phyloP scores from a whole-genome alignment of 2,888 invertebrate genomes.

The Drosophila anomelani region DNA sequence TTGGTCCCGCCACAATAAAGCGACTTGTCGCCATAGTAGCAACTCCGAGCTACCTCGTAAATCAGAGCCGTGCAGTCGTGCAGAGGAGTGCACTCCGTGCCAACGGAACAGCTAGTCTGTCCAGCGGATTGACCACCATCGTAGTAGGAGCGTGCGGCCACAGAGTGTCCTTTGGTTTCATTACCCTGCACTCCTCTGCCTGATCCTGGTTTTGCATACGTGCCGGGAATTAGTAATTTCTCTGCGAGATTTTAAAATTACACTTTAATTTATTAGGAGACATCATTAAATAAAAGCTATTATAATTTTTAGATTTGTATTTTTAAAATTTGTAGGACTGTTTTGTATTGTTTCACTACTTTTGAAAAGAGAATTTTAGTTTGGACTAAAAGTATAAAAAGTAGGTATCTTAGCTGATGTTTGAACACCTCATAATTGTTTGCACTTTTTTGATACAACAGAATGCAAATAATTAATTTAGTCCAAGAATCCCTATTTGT shows the following conservation, averaged over 20 bases:
- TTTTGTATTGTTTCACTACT: not conserved
- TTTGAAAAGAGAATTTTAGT: not conserved
- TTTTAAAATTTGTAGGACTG: not conserved
- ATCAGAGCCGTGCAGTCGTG: constrained; percentile 84
- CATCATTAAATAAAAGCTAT: too few species aligned
- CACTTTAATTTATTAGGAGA: not conserved
- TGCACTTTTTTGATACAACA: too few species aligned
- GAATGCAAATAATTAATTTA: not conserved
- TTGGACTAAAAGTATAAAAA: not conserved
- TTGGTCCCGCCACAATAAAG: constrained; percentile 82
- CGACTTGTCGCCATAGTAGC: constrained; percentile 84
- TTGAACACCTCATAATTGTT: not conserved
- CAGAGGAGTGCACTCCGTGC: constrained; percentile 83
- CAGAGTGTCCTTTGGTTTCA: constrained; percentile 56
- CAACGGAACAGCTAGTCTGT: constrained; percentile 76
- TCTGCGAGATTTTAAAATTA: constrained; percentile 38
- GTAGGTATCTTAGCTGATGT: not conserved
- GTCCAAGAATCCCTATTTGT: too few species aligned
- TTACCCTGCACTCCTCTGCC: constrained; percentile 20
- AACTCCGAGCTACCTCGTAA: constrained; percentile 84
- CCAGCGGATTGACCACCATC: constrained; percentile 47
- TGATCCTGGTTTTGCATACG: constrained; percentile 15
- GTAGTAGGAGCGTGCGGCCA: constrained; percentile 75
- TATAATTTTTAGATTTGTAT: not conserved
- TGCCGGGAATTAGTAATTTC: constrained; percentile 58